Evolutionary conservation across 2,797 vertebrate genomes (phyloP).

Genomic region (Uromys caudimaculatus): DNA sequence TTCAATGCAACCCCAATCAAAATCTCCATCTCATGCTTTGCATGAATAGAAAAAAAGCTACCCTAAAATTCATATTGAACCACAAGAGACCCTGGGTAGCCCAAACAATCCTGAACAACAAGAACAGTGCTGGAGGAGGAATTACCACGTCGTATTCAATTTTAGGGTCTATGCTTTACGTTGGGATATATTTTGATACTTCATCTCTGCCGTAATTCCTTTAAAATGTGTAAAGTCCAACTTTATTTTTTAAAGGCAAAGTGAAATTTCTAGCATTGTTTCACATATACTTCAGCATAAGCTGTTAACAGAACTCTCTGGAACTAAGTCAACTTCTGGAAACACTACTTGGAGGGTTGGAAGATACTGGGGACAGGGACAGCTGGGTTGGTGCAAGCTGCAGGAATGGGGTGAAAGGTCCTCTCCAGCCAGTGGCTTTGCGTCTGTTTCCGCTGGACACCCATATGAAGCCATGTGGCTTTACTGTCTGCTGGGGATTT

Average conservation of each 20-base stretch:
- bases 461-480: neutral
- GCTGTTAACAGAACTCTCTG: slow-evolving; percentile 1
- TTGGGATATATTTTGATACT: neutral
- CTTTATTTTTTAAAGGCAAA: neutral
- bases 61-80: neutral
- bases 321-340: neutral
- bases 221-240: slow-evolving; percentile 7
- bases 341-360: neutral
- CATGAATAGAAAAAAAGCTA: neutral
- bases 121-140: neutral
- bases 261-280: neutral
- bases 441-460: neutral
- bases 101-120: neutral
- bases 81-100: neutral
- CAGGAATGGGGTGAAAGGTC: neutral
- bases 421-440: neutral
- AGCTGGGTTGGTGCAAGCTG: neutral
- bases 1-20: neutral
- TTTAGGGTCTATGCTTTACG: neutral
- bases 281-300: neutral
- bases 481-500: neutral
- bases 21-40: neutral
- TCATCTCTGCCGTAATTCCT: neutral
- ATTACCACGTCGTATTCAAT: neutral
- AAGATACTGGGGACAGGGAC: neutral